Evolutionary conservation across 2,113 vertebrate genomes (phyloP), one percentile per base, ranked within the genome.

Genomic region (Chloropsis hardwickii): DNA sequence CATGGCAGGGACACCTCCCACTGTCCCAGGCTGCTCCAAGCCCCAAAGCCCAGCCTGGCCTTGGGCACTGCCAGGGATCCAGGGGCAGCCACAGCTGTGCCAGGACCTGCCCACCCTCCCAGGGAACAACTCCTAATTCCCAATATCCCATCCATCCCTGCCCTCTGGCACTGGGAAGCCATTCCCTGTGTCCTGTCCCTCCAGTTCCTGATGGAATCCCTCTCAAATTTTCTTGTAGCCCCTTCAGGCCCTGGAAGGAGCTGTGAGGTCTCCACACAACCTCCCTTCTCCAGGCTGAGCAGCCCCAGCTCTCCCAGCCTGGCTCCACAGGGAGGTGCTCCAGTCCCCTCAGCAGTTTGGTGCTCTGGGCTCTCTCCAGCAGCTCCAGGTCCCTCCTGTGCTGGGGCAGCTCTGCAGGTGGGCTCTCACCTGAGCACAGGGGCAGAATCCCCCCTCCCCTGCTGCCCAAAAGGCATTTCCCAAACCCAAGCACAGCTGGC

Each of bases 111-210:
- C 37, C 60, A 33, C 10, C 37, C 60, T 73, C 1, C 0, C 27
- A 66, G 33, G 37, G 33, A 45, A 7, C 0, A 24, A 88, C 39
- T 81, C 5, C 60, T 58, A 14, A 11, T 71, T 2, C 6, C 39
- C 12, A 45, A 10, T 7, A n/a, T 29, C 53, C 76, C 50, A 65
- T 12, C 51, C 0, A 8, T 0, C 14, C 35, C 27, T 42, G 31
- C 14, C 6, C 35, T 28, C 10, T 37, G 35, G 27, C 22, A 65
- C 0, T 23, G 10, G 6, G 19, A 37, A 50, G 22, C 21, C 40
- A 51, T 6, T 51, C 39, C 24, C 12, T 6, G 2, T n/a, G 40
- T 40, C n/a, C 48, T 62, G 40, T 1, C 29, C 29, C 9, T 47
- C 18, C 33, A 61, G 19, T 5, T 53, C 20, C n/a, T 47, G 28